Evolutionary conservation across 2,888 invertebrate species (phyloP), one percentile per base, ranked within the genome.

Genomic region (Zaprionus lineosus): DNA sequence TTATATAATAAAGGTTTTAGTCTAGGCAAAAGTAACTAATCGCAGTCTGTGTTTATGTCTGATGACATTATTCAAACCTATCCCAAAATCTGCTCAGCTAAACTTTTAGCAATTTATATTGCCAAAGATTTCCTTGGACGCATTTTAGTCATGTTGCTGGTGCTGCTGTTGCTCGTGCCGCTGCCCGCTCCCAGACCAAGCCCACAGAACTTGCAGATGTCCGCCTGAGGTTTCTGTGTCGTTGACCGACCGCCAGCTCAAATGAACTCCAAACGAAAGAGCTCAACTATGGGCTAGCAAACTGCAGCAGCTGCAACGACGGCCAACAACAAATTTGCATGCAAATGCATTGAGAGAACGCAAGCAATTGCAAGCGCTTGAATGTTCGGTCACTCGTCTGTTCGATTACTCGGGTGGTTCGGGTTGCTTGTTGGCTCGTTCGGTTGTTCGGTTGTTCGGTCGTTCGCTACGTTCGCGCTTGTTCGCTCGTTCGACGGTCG

Each of bases 201-300:
- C 85, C 83, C 61, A 78, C 75, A 57, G n/a, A 55, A 46, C 72
- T 62, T 71, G 72, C 52, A 46, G 51, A 53, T 36, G 65, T 53
- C 61, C 55, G 68, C 40, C 61, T 66, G 74, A 63, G 71, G 74
- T 88, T 88, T 88, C 85, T 88, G 84, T 88, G 88, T 87, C 87
- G 84, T 88, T 88, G 88, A 88, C 88, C 88, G 88, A 73, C 79
- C 82, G 74, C 71, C 76, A 82, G 88, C 86, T 86, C 63, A 79
- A 81, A 70, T 86, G 81, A 86, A 87, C 88, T 82, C 84, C 70
- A 76, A 84, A 50, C 48, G 52, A 66, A 77, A 56, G 57, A 52
- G 59, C 69, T 60, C 37, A 65, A 34, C 24, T 56, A 75, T 53
- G 55, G 70, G 65, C 64, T 75, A 55, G 70, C 59, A 69, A 55